These are phyloP conservation scores for Tapera naevia DNA, from an alignment of 2,797 vertebrate genomes.

Conservation along the genomic window DNA sequence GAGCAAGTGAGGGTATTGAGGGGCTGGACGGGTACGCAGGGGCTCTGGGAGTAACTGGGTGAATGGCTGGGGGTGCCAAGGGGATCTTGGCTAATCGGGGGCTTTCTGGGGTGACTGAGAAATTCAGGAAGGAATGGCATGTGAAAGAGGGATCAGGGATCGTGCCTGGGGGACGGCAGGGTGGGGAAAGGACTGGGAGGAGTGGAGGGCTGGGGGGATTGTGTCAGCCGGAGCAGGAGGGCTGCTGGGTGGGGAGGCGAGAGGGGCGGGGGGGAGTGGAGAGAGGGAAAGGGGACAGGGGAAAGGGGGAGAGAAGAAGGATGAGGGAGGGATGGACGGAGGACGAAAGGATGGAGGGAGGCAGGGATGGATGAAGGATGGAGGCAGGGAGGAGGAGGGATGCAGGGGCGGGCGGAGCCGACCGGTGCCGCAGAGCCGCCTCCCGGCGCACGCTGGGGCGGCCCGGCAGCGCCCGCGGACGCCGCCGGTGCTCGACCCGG, in stretches of 20 bases:
- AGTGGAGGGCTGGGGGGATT: neutral
- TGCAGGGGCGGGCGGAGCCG: constrained; percentile 35
- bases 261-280: neutral
- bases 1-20: neutral
- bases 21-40: rapidly evolving
- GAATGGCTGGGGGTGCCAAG: neutral
- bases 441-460: neutral
- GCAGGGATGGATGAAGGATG: neutral
- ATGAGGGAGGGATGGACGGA: neutral
- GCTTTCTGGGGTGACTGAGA: neutral
- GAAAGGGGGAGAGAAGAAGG: neutral
- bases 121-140: neutral
- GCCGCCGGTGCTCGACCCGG: neutral
- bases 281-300: no score
- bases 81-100: neutral
- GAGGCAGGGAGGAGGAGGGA: neutral
- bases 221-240: neutral
- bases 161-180: neutral
- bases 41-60: no score
- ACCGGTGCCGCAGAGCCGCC: constrained; percentile 35
- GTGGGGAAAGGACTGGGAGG: neutral
- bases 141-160: neutral
- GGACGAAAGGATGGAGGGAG: neutral
- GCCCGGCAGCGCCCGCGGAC: neutral
- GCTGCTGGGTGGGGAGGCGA: neutral